Percentiles rank a stretch among this genome's conserved stretches.
phyloP scores from a whole-genome alignment of 2,888 invertebrate genomes.

The Euproctis similis region DNA sequence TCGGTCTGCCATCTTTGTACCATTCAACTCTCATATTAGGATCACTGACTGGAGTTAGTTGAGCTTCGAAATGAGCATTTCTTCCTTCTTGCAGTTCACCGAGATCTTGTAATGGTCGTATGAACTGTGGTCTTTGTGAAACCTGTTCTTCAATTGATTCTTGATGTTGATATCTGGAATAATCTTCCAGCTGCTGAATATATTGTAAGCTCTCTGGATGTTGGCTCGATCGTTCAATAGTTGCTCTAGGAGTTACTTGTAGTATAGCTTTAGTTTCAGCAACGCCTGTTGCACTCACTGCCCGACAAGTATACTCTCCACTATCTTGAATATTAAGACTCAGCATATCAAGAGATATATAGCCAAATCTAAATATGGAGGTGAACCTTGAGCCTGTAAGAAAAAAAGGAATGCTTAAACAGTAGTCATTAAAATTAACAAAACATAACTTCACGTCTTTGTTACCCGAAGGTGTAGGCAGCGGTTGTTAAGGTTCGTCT shows the following conservation, averaged over 20 bases:
- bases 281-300: slow-evolving; percentile 89
- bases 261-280: slow-evolving; percentile 90
- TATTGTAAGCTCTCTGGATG: slow-evolving; percentile 94
- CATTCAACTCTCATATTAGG: slow-evolving; percentile 96
- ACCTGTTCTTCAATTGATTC: slow-evolving; percentile 88
- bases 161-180: slow-evolving; percentile 88
- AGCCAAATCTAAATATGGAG: slow-evolving; percentile 97
- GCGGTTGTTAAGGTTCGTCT: no score
- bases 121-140: slow-evolving; percentile 89
- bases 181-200: slow-evolving; percentile 93
- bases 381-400: slow-evolving; percentile 93
- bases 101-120: slow-evolving; percentile 89
- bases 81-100: slow-evolving; percentile 92
- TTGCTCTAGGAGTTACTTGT: slow-evolving; percentile 86
- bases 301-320: slow-evolving; percentile 93
- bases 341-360: slow-evolving; percentile 94
- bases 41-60: slow-evolving; percentile 93
- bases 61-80: slow-evolving; percentile 95
- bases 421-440: no score
- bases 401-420: no score
- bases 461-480: no score
- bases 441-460: no score
- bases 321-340: slow-evolving; percentile 90
- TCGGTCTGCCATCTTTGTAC: slow-evolving; percentile 95
- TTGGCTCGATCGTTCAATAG: slow-evolving; percentile 91